phyloP scores from a whole-genome alignment of 2,888 invertebrate genomes.

The Perithous albicinctus region DNA sequence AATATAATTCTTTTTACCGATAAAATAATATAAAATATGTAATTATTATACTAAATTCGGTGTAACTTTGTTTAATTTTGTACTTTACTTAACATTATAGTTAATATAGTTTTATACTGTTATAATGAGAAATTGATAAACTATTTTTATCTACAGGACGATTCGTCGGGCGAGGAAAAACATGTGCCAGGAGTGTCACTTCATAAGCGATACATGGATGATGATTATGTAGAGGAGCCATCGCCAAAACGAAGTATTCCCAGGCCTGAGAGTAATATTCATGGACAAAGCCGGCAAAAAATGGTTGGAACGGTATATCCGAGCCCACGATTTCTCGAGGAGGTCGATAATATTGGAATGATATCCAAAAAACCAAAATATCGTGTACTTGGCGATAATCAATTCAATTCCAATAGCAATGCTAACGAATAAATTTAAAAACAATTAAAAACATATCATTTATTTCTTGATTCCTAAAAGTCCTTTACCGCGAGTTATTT shows the following conservation, averaged over 20 bases:
- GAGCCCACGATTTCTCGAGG: background rate
- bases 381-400: too few relatives aligned
- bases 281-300: background rate
- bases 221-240: slow-evolving; percentile 32
- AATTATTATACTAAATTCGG: too few relatives aligned
- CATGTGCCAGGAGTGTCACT: slow-evolving; percentile 9
- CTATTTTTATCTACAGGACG: background rate
- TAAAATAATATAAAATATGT: too few relatives aligned
- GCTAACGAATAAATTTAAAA: background rate
- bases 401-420: background rate
- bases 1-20: too few relatives aligned
- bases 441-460: background rate
- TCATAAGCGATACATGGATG: slow-evolving; percentile 53
- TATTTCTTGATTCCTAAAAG: background rate
- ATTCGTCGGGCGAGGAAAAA: slow-evolving; percentile 1
- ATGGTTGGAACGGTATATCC: background rate
- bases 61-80: too few relatives aligned
- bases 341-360: background rate
- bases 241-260: background rate
- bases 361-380: background rate
- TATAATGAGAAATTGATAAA: background rate
- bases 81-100: too few relatives aligned
- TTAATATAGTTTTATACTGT: background rate
- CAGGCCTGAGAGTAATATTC: background rate
- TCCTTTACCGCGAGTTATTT: too few relatives aligned